phyloP scores from a whole-genome alignment of 2,113 vertebrate genomes.

The Galbula dea region DNA sequence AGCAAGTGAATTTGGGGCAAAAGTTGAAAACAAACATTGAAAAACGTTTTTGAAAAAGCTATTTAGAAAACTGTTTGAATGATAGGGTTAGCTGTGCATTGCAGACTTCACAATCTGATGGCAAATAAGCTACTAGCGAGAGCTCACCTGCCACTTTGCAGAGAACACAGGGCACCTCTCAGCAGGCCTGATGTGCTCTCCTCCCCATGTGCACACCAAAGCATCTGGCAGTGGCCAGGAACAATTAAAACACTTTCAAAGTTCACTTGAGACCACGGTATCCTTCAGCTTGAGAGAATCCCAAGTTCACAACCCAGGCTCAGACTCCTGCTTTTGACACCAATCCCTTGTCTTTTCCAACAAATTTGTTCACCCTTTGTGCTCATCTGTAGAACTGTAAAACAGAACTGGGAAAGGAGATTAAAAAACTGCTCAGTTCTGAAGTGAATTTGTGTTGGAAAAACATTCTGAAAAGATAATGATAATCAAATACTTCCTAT shows the following conservation, averaged over 20 bases:
- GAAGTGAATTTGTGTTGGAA: background rate
- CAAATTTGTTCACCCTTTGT: background rate
- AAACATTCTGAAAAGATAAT: background rate
- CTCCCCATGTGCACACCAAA: background rate
- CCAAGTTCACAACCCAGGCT: background rate
- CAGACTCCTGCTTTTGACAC: background rate
- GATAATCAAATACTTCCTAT: background rate
- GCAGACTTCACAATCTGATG: background rate
- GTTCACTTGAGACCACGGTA: background rate
- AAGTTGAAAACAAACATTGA: fast-evolving
- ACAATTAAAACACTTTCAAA: background rate
- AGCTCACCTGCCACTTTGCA: background rate
- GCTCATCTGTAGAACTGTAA: background rate
- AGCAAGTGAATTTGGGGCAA: background rate
- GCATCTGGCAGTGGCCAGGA: background rate
- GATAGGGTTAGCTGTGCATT: background rate
- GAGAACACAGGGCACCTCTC: fast-evolving
- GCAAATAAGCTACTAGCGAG: background rate
- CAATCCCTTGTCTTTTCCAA: background rate
- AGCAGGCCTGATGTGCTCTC: background rate
- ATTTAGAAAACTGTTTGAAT: background rate
- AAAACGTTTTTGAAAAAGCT: background rate
- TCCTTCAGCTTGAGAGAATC: background rate
- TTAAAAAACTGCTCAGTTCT: background rate
- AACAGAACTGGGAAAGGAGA: background rate